Conservation (phyloP, 2,888 invertebrate species). For the Sesia bembeciformis region DNA sequence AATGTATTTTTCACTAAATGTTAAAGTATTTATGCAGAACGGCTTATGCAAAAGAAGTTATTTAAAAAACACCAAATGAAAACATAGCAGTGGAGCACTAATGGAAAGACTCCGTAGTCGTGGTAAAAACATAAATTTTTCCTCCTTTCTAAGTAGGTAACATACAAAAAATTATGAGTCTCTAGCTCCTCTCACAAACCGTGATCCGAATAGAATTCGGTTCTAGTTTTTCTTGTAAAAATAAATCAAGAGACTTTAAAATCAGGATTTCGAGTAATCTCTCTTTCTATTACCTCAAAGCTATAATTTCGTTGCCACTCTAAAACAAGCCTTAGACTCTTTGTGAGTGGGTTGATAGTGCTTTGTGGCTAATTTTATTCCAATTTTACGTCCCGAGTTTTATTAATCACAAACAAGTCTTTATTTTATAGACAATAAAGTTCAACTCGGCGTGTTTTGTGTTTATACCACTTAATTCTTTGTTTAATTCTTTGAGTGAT, state of each 20-base stretch:
- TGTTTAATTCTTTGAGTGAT: background rate
- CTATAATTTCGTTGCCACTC: constrained; percentile 7
- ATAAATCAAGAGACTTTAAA: constrained; percentile 55
- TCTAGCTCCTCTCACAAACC: constrained; percentile 14
- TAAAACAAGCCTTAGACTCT: constrained; percentile 29
- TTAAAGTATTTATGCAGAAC: background rate
- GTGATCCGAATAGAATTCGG: constrained; percentile 28
- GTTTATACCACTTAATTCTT: background rate
- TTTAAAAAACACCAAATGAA: background rate
- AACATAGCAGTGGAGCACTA: background rate
- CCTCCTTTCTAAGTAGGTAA: background rate
- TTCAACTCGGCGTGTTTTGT: constrained; percentile 23
- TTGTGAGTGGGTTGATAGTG: constrained; percentile 23
- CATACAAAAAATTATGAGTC: background rate
- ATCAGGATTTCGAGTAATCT: constrained; percentile 41
- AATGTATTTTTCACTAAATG: background rate
- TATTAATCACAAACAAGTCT: constrained; percentile 29
- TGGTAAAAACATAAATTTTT: background rate
- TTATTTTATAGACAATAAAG: constrained; percentile 29
- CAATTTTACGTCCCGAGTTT: constrained; percentile 18
- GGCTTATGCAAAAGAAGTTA: background rate
- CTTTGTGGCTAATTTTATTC: constrained; percentile 9
- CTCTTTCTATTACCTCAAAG: constrained; percentile 30
- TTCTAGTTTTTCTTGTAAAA: constrained; percentile 41
- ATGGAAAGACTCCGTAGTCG: background rate